A percentile compares a stretch with the other conserved stretches of the same genome.
phyloP scores from a whole-genome alignment of 2,888 invertebrate genomes.

The Seira sanloemensis region DNA sequence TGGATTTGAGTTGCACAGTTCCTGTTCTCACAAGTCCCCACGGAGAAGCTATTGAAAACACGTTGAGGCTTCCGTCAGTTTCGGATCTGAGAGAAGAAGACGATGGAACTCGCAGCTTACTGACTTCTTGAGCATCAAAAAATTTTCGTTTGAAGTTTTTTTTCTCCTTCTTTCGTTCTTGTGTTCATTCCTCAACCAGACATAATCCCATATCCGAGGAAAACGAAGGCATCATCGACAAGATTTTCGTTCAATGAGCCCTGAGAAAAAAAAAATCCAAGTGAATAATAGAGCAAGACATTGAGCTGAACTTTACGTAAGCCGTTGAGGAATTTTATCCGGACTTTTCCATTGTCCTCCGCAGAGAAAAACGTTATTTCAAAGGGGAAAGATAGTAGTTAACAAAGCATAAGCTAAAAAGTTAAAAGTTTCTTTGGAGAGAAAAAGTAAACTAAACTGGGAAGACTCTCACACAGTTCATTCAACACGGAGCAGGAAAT shows the following conservation, averaged over 20 bases:
- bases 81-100: neutral
- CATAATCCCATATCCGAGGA: constrained; percentile 24
- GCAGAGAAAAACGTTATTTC: neutral
- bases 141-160: neutral
- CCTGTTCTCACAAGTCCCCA: constrained; percentile 59
- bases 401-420: neutral
- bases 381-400: neutral
- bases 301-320: neutral
- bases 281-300: constrained; percentile 13
- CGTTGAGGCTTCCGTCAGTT: constrained; percentile 6
- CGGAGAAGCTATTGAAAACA: constrained; percentile 49
- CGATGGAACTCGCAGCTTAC: neutral
- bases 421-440: neutral
- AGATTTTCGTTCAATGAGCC: constrained; percentile 37
- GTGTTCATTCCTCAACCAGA: neutral
- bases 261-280: constrained; percentile 26
- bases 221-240: constrained; percentile 27
- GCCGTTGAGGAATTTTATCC: neutral
- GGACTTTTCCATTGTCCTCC: neutral
- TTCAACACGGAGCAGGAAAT: constrained; percentile 19
- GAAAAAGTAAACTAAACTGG: constrained; percentile 27
- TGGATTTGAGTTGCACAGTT: constrained; percentile 70
- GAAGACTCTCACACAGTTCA: constrained; percentile 34
- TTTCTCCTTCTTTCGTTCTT: constrained; percentile 11
- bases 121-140: constrained; percentile 24